A percentile compares a stretch with the other conserved stretches of the same genome.
phyloP scores from a whole-genome alignment of 2,888 invertebrate genomes.

The Coecobrya sp. region DNA sequence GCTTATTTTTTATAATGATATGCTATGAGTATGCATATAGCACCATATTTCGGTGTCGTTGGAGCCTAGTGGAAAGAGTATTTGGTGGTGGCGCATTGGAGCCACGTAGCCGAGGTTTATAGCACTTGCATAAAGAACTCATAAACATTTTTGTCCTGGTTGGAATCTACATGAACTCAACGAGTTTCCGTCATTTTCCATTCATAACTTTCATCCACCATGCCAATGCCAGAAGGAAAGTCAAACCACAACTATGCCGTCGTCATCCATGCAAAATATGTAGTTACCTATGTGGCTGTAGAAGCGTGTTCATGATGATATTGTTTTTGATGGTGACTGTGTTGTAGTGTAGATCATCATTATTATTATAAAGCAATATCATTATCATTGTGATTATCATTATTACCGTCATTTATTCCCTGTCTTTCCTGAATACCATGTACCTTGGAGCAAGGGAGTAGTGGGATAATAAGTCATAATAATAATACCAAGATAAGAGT shows the following conservation, averaged over 20 bases:
- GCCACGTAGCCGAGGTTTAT: conserved; percentile 17
- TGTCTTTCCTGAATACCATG: conserved; percentile 5
- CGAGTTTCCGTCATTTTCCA: conserved; percentile 44
- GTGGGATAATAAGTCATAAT: conserved; percentile 54
- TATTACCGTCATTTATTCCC: conserved; percentile 61
- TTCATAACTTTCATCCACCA: conserved; percentile 31
- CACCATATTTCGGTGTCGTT: not conserved
- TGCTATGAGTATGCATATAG: not conserved
- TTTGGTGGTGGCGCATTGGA: not conserved
- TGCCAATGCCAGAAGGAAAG: conserved; percentile 23
- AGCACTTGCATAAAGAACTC: not conserved
- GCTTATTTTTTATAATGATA: not conserved
- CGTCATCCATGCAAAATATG: not conserved
- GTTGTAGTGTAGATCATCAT: conserved; percentile 22
- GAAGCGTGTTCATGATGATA: not conserved
- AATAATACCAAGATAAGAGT: not conserved
- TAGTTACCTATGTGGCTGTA: not conserved
- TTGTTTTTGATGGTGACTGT: conserved; percentile 14
- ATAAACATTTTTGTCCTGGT: not conserved
- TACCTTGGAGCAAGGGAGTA: not conserved
- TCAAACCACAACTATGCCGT: not conserved
- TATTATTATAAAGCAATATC: conserved; percentile 51
- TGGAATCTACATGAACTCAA: conserved; percentile 18
- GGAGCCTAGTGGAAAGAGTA: not conserved
- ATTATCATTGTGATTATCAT: conserved; percentile 62